Conservation (phyloP, 2,797 vertebrate species). For the Aldrovandia affinis region DNA sequence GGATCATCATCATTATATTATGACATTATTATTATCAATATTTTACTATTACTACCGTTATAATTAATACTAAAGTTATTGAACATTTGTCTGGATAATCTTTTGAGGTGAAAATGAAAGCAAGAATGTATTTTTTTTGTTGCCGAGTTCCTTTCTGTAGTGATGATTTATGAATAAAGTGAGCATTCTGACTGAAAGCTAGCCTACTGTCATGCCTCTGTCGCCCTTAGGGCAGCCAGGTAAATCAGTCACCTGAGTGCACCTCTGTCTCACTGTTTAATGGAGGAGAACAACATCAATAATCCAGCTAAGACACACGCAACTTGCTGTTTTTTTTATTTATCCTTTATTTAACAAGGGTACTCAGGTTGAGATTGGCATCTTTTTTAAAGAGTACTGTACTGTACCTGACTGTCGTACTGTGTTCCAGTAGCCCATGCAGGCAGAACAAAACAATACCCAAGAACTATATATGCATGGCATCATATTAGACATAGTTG, state of each 20-base stretch:
- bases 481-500: background rate
- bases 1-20: slow-evolving; percentile 26
- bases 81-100: slow-evolving; percentile 42
- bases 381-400: too few relatives aligned
- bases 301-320: background rate
- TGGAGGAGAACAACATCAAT: background rate
- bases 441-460: too few relatives aligned
- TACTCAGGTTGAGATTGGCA: too few relatives aligned
- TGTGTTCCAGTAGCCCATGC: background rate
- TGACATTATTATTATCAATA: slow-evolving; percentile 41
- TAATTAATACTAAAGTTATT: slow-evolving; percentile 50
- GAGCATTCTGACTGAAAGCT: slow-evolving; percentile 48
- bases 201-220: background rate
- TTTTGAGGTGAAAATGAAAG: slow-evolving; percentile 45
- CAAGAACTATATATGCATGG: background rate
- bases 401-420: background rate
- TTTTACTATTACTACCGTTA: slow-evolving; percentile 52
- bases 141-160: slow-evolving; percentile 55
- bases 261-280: too few relatives aligned
- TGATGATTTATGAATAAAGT: slow-evolving; percentile 69
- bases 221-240: background rate
- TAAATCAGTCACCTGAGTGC: background rate
- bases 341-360: too few relatives aligned
- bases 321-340: too few relatives aligned
- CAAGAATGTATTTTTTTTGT: slow-evolving; percentile 36